phyloP scores from a whole-genome alignment of 2,113 vertebrate species.

The Rhegmatorhina hoffmannsi region DNA sequence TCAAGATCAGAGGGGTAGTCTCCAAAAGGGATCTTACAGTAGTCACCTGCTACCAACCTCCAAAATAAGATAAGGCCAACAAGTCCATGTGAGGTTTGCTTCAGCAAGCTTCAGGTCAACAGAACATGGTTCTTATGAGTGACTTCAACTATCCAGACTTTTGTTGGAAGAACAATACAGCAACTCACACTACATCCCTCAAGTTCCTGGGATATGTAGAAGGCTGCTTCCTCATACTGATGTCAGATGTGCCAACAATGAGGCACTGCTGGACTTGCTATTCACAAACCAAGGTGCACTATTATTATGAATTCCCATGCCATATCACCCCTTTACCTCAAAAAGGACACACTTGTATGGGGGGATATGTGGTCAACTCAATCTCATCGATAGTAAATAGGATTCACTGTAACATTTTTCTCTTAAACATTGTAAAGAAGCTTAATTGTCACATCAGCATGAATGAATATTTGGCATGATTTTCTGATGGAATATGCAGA shows the following conservation, averaged over 20 bases:
- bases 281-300: neutral
- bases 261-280: neutral
- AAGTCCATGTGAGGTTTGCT: neutral
- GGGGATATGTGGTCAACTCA: neutral
- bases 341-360: neutral
- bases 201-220: neutral
- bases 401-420: neutral
- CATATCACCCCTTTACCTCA: neutral
- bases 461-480: neutral
- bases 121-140: rapidly evolving
- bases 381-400: neutral
- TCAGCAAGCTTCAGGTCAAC: neutral
- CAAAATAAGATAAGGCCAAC: neutral
- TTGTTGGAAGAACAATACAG: neutral
- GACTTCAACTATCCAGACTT: neutral
- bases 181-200: neutral
- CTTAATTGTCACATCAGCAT: neutral
- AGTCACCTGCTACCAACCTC: neutral
- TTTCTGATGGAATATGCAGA: neutral
- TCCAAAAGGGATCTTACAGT: neutral
- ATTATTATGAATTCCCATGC: neutral
- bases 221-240: neutral
- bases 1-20: neutral
- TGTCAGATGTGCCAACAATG: neutral
- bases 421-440: neutral